phyloP scores from a whole-genome alignment of 2,888 invertebrate species.

The Arctia plantaginis region DNA sequence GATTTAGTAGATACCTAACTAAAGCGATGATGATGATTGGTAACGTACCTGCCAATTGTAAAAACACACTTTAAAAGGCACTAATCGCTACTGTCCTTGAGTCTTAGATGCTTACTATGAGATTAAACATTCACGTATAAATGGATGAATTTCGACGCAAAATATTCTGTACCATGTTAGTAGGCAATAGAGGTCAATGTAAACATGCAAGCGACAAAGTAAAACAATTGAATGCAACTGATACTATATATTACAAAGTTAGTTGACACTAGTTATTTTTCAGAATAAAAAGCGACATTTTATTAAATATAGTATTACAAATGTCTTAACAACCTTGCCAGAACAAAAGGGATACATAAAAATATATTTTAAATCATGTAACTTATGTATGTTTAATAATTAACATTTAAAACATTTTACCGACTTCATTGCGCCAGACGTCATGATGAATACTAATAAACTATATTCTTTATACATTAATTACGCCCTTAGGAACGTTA shows the following conservation, averaged over 20 bases:
- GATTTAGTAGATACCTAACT: neutral
- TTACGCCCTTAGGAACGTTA: no score
- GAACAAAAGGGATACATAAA: neutral
- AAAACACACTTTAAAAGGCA: neutral
- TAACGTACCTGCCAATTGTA: neutral
- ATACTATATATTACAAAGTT: neutral
- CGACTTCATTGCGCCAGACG: neutral
- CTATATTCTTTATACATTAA: neutral
- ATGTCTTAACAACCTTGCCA: neutral
- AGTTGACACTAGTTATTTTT: neutral
- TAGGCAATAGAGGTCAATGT: slow-evolving; percentile 23
- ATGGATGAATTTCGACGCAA: neutral
- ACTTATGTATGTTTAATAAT: neutral
- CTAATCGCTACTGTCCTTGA: neutral
- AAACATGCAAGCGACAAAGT: slow-evolving; percentile 24
- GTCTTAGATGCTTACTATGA: neutral
- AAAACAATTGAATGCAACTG: slow-evolving; percentile 14
- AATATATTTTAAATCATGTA: neutral
- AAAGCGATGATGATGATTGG: neutral
- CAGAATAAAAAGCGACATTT: neutral
- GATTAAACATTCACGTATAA: neutral
- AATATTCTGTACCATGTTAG: neutral
- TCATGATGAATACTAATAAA: neutral
- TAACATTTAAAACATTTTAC: neutral
- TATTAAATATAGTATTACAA: neutral